Evolutionary conservation across 2,797 vertebrate genomes (phyloP), one percentile per base, ranked within the genome.

Genomic region (Hippoglossus hippoglossus): DNA sequence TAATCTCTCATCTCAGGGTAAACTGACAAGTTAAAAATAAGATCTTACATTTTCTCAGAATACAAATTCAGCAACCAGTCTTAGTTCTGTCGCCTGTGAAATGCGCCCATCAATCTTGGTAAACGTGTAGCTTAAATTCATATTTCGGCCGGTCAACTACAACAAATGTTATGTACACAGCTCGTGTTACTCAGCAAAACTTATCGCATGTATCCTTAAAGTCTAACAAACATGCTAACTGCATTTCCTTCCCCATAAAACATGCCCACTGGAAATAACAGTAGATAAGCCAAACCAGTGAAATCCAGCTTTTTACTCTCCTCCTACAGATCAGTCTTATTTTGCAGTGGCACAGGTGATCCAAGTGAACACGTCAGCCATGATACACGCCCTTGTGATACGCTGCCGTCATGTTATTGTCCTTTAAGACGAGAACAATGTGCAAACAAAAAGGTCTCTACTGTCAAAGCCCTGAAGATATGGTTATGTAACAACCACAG

Each of bases 301-400:
- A 53, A 51, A 19, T 22, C 1, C 2, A 19, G 34, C 10, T 12
- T 4, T 57, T 67, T 15, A 56, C 8, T 47, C 7, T 54, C 26
- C 12, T 16, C 1, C 60, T 73, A 19, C 71, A 70, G 50, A 56
- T 22, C 26, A 58, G 61, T 46, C 21, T 80, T 52, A 63, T 57
- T 72, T 64, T 50, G n/a, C 26, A 13, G 64, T 60, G 47, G 55
- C 72, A 65, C 47, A 58, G 34, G 24, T 62, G 63, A 71, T 53
- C 55, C 54, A 50, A 62, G 39, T 8, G 64, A 67, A 63, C 22
- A 76, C 60, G 52, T 69, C n/a, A 82, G 71, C 36, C 46, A 55
- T 8, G 28, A 73, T 44, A 85, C 86, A 87, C 87, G 63, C 84
- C 79, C 82, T 70, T 34, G 46, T 83, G 67, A 85, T 77, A 61